Conservation (phyloP, 35 echinoderm and acorn worm species). For the Ptychodera flava region DNA sequence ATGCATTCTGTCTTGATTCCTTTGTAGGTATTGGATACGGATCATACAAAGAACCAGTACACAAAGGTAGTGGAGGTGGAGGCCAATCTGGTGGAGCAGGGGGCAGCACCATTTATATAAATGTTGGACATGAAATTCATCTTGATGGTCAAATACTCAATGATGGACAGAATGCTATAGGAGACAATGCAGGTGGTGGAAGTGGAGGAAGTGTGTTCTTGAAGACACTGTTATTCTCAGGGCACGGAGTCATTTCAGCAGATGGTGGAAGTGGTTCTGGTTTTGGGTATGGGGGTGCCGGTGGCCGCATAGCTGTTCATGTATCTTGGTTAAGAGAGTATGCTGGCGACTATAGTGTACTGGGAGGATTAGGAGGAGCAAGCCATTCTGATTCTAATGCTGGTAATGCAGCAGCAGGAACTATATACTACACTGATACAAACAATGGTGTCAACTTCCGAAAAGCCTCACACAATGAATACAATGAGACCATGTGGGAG, state of each 20-base stretch:
- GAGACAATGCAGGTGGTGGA: conserved; percentile 55
- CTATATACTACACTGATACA: conserved; percentile 86
- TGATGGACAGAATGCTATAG: conserved; percentile 48
- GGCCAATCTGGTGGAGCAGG: conserved; percentile 52
- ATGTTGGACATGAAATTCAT: conserved; percentile 58
- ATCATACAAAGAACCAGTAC: conserved; percentile 54
- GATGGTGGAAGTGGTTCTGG: conserved; percentile 62
- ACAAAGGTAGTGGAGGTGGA: conserved; percentile 77
- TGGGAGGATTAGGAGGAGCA: conserved; percentile 45
- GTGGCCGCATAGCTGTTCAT: conserved; percentile 78
- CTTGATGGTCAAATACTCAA: conserved; percentile 62
- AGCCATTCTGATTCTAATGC: neutral
- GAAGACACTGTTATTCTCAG: conserved; percentile 59
- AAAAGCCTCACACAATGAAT: conserved; percentile 26
- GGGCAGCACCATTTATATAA: conserved; percentile 51
- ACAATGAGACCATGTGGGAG: conserved; percentile 49
- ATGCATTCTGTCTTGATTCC: neutral
- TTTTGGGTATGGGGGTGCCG: conserved; percentile 67
- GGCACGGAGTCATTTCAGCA: conserved; percentile 63
- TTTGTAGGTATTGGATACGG: conserved; percentile 58
- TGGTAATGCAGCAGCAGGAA: conserved; percentile 64
- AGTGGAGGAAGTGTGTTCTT: conserved; percentile 85
- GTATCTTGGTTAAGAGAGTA: conserved; percentile 78
- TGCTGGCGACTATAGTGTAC: conserved; percentile 36
- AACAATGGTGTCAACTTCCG: conserved; percentile 65